Conservation (phyloP, 2,888 invertebrate genomes). For the Thereva nobilitata region DNA sequence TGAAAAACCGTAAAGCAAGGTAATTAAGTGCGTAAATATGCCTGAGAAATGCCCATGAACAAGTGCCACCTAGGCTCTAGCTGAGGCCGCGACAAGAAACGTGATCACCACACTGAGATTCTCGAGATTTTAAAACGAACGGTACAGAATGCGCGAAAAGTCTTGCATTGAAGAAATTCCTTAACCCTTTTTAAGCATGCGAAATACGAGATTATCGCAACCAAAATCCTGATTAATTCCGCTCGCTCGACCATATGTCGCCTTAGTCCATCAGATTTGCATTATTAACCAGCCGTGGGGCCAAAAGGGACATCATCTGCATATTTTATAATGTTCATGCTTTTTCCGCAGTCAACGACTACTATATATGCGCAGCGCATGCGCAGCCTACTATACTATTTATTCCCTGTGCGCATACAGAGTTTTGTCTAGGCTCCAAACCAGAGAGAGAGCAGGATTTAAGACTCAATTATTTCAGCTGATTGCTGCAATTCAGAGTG, state of each 20-base stretch:
- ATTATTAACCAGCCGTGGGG: conserved; percentile 10
- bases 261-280: neutral
- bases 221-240: conserved; percentile 27
- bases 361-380: neutral
- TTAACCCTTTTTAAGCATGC: too few species aligned
- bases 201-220: conserved; percentile 5
- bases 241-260: conserved; percentile 1
- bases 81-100: too few species aligned
- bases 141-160: too few species aligned
- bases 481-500: conserved; percentile 13
- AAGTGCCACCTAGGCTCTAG: too few species aligned
- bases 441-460: conserved; percentile 7
- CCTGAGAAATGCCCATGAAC: too few species aligned
- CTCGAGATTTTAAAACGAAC: too few species aligned
- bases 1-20: too few species aligned
- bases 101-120: too few species aligned
- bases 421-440: neutral
- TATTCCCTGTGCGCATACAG: neutral
- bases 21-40: too few species aligned
- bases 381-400: neutral
- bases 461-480: conserved; percentile 31
- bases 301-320: neutral
- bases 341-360: too few species aligned
- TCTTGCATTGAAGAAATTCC: too few species aligned
- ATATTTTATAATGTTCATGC: conserved; percentile 1